Evolutionary conservation across 2,113 vertebrate species (phyloP), one percentile per base, ranked within the genome.

Genomic region (Trematocara macrostoma): DNA sequence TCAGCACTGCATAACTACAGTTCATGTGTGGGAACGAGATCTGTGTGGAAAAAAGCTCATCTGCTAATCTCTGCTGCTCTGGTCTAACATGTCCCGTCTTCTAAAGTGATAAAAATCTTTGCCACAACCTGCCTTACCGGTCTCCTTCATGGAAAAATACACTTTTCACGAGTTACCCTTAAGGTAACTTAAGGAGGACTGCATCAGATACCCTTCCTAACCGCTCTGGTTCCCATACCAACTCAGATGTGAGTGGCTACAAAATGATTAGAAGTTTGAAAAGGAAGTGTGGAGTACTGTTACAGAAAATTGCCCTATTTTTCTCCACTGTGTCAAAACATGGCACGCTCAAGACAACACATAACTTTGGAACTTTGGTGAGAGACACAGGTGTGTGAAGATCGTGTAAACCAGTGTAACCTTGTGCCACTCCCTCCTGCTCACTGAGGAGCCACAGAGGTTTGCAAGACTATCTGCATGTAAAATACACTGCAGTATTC

Each of bases 71-170:
- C 67, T 29, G 67, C 42, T 49, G 42, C 69, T 49, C 45, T 31
- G 0, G 71, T 49, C 45, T 76, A 76, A 76, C 71, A 29, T 31
- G 15, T 74, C 69, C 0, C 0, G 1, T 47, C 14, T 47, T 26
- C 8, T 47, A 29, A 74, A 47, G 40, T 74, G 23, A 74, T 74
- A 74, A 45, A 74, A n/a, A 51, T 31, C 71, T 31, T 49, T 31
- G 45, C 45, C 6, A 51, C 23, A 47, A 49, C 69, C 42, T 29
- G 15, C 15, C 23, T 74, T 15, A 11, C 69, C 42, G 11, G 23
- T 49, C 45, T 11, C 69, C 26, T 76, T 49, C 9, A 34, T 31
- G 23, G 71, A n/a, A 76, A 49, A 76, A 31, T n/a, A 31, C 26
- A 14, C 40, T 71, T 71, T 26, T 71, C 20, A 45, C 20, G 1